These are phyloP conservation scores for Chymomyza costata DNA, from an alignment of 1,140 invertebrate genomes.

Conservation along the genomic window DNA sequence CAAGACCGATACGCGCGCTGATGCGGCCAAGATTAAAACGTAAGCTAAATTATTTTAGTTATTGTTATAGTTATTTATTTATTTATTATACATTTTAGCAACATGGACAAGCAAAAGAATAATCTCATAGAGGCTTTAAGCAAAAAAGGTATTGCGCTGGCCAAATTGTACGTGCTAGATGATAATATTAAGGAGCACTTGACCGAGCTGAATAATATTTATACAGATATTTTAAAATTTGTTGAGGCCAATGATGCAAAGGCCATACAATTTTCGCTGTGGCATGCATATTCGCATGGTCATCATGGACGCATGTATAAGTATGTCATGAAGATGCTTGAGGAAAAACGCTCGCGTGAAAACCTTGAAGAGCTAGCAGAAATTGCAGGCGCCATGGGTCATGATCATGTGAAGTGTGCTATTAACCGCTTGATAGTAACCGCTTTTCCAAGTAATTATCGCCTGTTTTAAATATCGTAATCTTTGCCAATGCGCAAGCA, in stretches of 20 bases:
- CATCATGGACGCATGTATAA: constrained; percentile 90
- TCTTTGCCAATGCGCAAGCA: neutral
- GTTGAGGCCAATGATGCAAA: constrained; percentile 86
- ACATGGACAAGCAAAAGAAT: constrained; percentile 89
- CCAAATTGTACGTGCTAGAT: constrained; percentile 79
- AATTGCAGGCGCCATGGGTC: constrained; percentile 81
- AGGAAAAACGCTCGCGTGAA: constrained; percentile 86
- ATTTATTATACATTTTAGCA: constrained; percentile 75
- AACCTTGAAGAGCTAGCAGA: constrained; percentile 84
- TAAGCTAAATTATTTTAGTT: constrained; percentile 71
- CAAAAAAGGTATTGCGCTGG: constrained; percentile 84
- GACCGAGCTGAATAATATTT: constrained; percentile 80
- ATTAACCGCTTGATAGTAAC: constrained; percentile 59
- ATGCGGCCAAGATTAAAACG: constrained; percentile 87
- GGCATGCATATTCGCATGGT: constrained; percentile 85
- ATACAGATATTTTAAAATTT: constrained; percentile 85
- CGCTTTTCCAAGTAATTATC: constrained; percentile 60
- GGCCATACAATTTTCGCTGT: constrained; percentile 85
- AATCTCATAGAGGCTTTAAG: constrained; percentile 86
- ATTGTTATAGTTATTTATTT: neutral
- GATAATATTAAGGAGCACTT: constrained; percentile 75
- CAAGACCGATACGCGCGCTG: constrained; percentile 85
- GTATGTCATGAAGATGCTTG: constrained; percentile 83
- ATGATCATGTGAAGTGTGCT: constrained; percentile 81
- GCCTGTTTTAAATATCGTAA: constrained; percentile 54